Evolutionary conservation across 2,888 invertebrate genomes (phyloP).

Genomic region (Caprella mutica): DNA sequence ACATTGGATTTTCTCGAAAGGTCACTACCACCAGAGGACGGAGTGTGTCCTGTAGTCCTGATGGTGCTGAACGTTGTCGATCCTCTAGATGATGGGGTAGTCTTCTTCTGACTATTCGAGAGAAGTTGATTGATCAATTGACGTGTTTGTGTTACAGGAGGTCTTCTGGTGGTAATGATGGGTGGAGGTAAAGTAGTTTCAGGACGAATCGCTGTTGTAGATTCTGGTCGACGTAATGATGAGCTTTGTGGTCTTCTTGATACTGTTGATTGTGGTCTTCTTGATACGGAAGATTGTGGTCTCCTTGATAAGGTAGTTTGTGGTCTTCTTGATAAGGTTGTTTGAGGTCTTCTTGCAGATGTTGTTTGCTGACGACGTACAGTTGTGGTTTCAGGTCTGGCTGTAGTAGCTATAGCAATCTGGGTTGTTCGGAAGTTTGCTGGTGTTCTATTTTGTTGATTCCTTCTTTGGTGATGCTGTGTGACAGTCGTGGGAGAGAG

Average conservation of each 20-base stretch:
- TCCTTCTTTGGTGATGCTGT: background rate
- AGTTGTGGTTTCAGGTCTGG: no score
- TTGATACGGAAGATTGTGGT: no score
- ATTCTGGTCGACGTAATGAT: no score
- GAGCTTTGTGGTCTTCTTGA: no score
- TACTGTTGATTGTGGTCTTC: no score
- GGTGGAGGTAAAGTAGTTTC: background rate
- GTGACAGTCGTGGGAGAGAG: background rate
- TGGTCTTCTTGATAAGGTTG: no score
- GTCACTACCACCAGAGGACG: background rate
- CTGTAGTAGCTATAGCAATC: no score
- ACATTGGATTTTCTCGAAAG: no score
- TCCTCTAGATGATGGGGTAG: background rate
- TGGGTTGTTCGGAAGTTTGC: no score
- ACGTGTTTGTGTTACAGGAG: background rate
- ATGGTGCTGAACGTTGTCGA: background rate
- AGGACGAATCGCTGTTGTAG: background rate
- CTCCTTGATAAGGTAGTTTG: no score
- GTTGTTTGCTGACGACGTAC: no score
- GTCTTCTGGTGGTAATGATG: background rate
- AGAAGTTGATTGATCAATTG: background rate
- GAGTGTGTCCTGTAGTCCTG: background rate
- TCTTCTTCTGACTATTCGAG: background rate
- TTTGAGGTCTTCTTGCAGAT: no score
- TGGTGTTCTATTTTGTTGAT: background rate